These are phyloP conservation scores for Ophioderma brevispina DNA, from an alignment of 35 echinoderm and acorn worm genomes.

Conservation along the genomic window DNA sequence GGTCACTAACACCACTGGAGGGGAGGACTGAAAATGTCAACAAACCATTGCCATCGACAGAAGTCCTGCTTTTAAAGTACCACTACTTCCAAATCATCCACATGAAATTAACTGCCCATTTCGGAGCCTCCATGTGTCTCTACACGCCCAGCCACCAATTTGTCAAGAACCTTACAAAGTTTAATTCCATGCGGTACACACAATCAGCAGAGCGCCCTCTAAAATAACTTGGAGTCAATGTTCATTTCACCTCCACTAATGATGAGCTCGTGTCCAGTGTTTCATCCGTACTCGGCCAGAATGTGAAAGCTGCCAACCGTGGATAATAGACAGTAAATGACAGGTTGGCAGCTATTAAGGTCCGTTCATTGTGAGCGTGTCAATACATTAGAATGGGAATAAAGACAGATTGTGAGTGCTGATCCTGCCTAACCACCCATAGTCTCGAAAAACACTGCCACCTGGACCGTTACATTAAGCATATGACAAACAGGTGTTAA, in stretches of 20 bases:
- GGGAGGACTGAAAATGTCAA: constrained; percentile 26
- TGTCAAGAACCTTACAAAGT: constrained; percentile 41
- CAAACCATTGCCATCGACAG: constrained; percentile 37
- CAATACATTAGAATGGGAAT: constrained; percentile 22
- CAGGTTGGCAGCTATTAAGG: constrained; percentile 29
- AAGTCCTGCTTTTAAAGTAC: constrained; percentile 47
- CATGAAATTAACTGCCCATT: constrained; percentile 31
- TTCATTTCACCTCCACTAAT: constrained; percentile 26
- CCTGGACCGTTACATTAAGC: too few species aligned
- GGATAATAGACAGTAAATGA: constrained; percentile 38
- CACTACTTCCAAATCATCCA: constrained; percentile 55
- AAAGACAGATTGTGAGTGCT: constrained; percentile 23
- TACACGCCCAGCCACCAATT: background rate
- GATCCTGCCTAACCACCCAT: constrained; percentile 26
- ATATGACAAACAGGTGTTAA: too few species aligned
- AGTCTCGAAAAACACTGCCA: too few species aligned
- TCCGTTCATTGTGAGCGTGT: constrained; percentile 42
- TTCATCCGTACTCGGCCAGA: constrained; percentile 42
- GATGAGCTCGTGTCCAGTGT: constrained; percentile 6
- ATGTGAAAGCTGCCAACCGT: constrained; percentile 38
- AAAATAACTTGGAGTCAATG: constrained; percentile 16
- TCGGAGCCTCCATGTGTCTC: constrained; percentile 36
- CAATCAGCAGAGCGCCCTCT: constrained; percentile 16
- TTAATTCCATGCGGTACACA: constrained; percentile 4
- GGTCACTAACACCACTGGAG: constrained; percentile 21